Base-by-base conservation (phyloP, 1,140 invertebrate genomes). In the Phenacoccus solenopsis region DNA sequence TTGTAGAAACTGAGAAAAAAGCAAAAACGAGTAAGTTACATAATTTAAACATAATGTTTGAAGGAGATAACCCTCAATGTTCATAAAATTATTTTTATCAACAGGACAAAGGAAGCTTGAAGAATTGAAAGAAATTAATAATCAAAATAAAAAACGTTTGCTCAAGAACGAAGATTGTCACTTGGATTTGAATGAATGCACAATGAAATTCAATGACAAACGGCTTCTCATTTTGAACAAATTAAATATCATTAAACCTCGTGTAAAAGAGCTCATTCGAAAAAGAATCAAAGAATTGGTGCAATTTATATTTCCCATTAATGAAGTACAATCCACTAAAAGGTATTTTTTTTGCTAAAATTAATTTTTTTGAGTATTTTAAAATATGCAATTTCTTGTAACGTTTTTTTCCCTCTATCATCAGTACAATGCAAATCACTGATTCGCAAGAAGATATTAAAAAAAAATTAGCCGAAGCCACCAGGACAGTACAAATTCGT, bases 301-400 rank as follows among this genome's bases (percentile, higher is more conserved):
- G 57, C 81, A 87, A 73, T 89, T 87, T 78, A 89, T 93, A 75
- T 91, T 93, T 79, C 88, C 88, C 12, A 85, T 91, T 72, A 79
- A 80, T 38, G 79, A 82, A 75, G 81, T 87, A 68, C 79, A 84
- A 73, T 82, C 81, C 32, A 78, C 77, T 68, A 78, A 76, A 49
- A 49, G 38, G 38, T 49, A 49, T 16, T 4, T 32, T 7, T 32
- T 5, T 32, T 32, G 5, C 30, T 5, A 32, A 5, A 32, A 32
- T 32, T 32, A 7, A 7, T 32, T 32, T 7, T 7, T 32, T 32
- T 32, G 30, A 7, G 5, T 5, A 32, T 7, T n/a, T 13, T 32
- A 32, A 32, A 32, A 32, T 32, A n/a, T n/a, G n/a, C n/a, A n/a
- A n/a, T n/a, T n/a, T n/a, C n/a, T n/a, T n/a, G 30, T 32, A 32